phyloP scores from a whole-genome alignment of 2,888 invertebrate genomes.

The Dicranocentrus wangi region DNA sequence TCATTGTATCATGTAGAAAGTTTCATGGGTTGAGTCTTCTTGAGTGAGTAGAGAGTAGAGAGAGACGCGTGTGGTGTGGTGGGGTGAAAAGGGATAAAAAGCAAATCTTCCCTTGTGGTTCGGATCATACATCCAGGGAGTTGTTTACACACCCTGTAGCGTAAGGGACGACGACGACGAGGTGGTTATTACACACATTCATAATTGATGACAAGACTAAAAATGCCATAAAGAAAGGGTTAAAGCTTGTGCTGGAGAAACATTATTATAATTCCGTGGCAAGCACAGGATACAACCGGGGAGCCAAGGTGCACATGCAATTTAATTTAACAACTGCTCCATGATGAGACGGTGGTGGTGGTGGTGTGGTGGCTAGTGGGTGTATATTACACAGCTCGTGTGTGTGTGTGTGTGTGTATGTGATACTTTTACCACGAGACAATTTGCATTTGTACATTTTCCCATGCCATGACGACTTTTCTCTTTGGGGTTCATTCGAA shows the following conservation, averaged over 20 bases:
- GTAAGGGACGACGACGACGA: not conserved
- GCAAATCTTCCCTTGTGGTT: no score
- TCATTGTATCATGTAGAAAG: no score
- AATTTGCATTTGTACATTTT: constrained; percentile 17
- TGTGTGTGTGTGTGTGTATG: not conserved
- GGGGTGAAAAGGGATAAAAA: no score
- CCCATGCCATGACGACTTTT: constrained; percentile 12
- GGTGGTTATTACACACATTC: constrained; percentile 28
- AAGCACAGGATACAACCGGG: not conserved
- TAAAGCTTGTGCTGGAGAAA: not conserved
- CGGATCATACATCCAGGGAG: no score
- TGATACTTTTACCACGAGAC: not conserved
- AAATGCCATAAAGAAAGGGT: constrained; percentile 8
- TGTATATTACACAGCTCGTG: not conserved
- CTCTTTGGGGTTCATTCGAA: no score
- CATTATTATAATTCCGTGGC: not conserved
- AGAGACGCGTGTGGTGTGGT: no score
- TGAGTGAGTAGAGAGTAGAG: no score
- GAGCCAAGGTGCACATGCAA: not conserved
- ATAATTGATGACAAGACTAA: constrained; percentile 24
- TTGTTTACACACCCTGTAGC: constrained; percentile 10
- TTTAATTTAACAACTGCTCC: no score
- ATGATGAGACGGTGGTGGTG: no score
- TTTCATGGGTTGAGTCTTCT: no score
- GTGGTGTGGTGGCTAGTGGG: not conserved